phyloP scores from a whole-genome alignment of 2,888 invertebrate genomes.

The Mythimna vitellina region DNA sequence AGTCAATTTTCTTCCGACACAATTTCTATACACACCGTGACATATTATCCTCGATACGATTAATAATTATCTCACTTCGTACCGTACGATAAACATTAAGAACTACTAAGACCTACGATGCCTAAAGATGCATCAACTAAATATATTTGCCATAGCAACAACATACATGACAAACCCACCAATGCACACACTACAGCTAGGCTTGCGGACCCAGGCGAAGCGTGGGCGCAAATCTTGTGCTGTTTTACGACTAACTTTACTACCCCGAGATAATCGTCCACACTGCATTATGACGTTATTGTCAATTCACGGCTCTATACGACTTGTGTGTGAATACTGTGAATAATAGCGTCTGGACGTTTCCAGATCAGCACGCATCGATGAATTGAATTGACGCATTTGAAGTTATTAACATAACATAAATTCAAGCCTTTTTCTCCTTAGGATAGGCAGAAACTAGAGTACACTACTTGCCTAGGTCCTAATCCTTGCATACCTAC shows the following conservation, averaged over 20 bases:
- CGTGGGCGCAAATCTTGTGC: constrained; percentile 69
- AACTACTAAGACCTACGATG: too few species aligned
- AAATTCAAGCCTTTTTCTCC: neutral
- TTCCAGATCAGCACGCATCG: constrained; percentile 24
- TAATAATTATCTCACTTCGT: too few species aligned
- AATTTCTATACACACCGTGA: neutral
- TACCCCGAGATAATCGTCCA: constrained; percentile 66
- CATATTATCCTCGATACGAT: neutral
- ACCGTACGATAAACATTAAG: too few species aligned
- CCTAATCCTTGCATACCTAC: too few species aligned
- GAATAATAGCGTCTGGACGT: constrained; percentile 40
- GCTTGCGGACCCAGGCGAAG: constrained; percentile 27
- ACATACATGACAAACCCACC: constrained; percentile 6
- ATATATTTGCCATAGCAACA: neutral
- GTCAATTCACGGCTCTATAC: constrained; percentile 63
- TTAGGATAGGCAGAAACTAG: neutral
- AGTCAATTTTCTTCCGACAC: neutral
- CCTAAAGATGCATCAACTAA: neutral
- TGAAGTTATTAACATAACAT: neutral
- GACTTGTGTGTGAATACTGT: constrained; percentile 52
- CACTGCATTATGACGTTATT: constrained; percentile 68
- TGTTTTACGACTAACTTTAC: constrained; percentile 67
- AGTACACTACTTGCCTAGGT: neutral
- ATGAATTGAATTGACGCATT: constrained; percentile 46
- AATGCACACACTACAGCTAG: constrained; percentile 16